Conservation (phyloP, 2,888 invertebrate species). For the Erebia palarica region DNA sequence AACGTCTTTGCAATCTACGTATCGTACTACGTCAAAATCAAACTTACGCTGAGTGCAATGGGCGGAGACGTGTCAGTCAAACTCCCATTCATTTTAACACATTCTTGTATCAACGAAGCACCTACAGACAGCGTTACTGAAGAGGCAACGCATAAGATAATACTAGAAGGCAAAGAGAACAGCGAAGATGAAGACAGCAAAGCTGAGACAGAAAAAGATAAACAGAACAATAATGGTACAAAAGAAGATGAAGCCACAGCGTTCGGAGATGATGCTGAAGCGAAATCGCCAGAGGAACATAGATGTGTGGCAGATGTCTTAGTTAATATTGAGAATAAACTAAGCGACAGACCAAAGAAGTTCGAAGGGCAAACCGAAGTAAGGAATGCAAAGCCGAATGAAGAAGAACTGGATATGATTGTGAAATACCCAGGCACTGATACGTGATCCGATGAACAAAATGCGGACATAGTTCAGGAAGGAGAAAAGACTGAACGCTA, state of each 20-base stretch:
- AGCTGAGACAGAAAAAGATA: conserved; percentile 62
- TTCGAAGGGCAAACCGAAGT: conserved; percentile 66
- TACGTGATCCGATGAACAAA: conserved; percentile 79
- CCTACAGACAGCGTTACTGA: conserved; percentile 79
- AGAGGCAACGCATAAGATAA: conserved; percentile 75
- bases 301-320: conserved; percentile 70
- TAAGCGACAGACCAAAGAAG: conserved; percentile 66
- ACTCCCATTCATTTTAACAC: conserved; percentile 90
- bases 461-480: conserved; percentile 53
- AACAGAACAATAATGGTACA: conserved; percentile 63
- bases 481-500: conserved; percentile 68
- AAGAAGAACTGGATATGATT: conserved; percentile 76
- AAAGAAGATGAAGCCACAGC: conserved; percentile 53
- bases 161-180: conserved; percentile 73
- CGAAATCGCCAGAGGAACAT: conserved; percentile 64
- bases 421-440: conserved; percentile 75
- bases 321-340: conserved; percentile 74
- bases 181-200: conserved; percentile 73
- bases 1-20: conserved; percentile 96
- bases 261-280: conserved; percentile 57
- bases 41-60: conserved; percentile 90
- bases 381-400: conserved; percentile 61
- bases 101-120: conserved; percentile 86
- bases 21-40: conserved; percentile 95
- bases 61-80: conserved; percentile 91